These are phyloP conservation scores for Pelmatolapia mariae DNA, from an alignment of 2,113 vertebrate species.

Conservation along the genomic window DNA sequence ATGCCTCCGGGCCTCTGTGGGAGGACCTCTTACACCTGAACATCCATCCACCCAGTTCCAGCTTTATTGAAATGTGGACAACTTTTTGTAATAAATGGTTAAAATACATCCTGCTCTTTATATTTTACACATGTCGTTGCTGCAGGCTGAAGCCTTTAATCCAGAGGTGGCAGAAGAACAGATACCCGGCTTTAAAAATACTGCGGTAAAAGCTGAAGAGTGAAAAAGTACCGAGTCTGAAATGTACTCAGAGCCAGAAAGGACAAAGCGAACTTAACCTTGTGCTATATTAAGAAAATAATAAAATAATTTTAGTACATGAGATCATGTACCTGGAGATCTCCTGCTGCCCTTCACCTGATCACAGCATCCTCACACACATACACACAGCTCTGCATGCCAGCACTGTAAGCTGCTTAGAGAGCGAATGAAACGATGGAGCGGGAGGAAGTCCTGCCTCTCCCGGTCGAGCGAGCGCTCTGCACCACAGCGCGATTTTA, in stretches of 20 bases:
- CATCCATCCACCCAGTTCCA: background rate
- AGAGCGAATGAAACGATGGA: background rate
- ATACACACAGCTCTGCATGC: background rate
- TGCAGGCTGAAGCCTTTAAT: background rate
- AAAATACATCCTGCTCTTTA: background rate
- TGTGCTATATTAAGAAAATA: background rate
- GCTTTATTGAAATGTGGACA: background rate
- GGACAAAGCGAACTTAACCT: background rate
- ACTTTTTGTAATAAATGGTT: background rate
- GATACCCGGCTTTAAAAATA: background rate
- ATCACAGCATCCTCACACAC: background rate
- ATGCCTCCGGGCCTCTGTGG: background rate
- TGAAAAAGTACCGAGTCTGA: background rate
- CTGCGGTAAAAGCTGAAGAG: background rate
- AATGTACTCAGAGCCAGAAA: background rate
- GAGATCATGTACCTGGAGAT: background rate
- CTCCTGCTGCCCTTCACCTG: background rate
- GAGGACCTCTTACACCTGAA: background rate
- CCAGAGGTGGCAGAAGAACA: background rate
- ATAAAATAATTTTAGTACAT: background rate
- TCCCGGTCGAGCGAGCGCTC: background rate
- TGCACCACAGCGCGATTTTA: background rate
- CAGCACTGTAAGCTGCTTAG: background rate
- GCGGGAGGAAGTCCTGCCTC: background rate
- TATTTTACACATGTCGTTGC: background rate